Base-by-base conservation (phyloP, 1,140 invertebrate species). In the Drosophila biarmipes region DNA sequence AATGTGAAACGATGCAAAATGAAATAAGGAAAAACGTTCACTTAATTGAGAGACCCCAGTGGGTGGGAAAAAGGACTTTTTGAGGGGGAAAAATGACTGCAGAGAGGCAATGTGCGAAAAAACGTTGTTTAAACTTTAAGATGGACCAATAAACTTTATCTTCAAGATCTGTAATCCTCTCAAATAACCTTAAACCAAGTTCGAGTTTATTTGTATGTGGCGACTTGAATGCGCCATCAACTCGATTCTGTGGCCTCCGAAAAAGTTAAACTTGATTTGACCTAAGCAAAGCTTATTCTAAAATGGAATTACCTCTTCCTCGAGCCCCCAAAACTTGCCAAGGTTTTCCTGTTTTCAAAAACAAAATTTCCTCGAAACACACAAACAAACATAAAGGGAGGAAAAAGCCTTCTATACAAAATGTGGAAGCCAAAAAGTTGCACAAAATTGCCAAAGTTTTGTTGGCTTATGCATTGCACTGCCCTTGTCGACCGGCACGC, bases 371-470 rank as follows among this genome's bases (percentile, higher is more conserved):
- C 78, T 55, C 46, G 35, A 29, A 46, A 58, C 43, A 43, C 48
- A 57, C 37, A 46, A 6, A 55, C 40, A 51, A 45, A 64, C 45
- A 61, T 54, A 79, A 58, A 51, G 55, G 64, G 62, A 40, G 73
- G 52, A 66, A 80, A 80, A 77, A 63, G 63, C 58, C 46, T 69
- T 69, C 48, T 55, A 55, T 24, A 68, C 62, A 71, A 68, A 68
- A 73, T 72, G 54, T 72, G 66, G 69, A 72, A 72, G 64, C 66
- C 78, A 73, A 78, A 82, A 84, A 82, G 79, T 82, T 82, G 79
- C 69, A 78, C 57, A 82, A 82, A 82, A 84, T 82, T 82, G 63
- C 71, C 63, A 82, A 82, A 82, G 79, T 82, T 72, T 82, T 73
- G 66, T 77, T 61, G 58, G 59, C 61, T 80, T 80, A 69, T 69